Evolutionary conservation across 2,888 invertebrate genomes (phyloP).

Genomic region (Oscheius sp.): DNA sequence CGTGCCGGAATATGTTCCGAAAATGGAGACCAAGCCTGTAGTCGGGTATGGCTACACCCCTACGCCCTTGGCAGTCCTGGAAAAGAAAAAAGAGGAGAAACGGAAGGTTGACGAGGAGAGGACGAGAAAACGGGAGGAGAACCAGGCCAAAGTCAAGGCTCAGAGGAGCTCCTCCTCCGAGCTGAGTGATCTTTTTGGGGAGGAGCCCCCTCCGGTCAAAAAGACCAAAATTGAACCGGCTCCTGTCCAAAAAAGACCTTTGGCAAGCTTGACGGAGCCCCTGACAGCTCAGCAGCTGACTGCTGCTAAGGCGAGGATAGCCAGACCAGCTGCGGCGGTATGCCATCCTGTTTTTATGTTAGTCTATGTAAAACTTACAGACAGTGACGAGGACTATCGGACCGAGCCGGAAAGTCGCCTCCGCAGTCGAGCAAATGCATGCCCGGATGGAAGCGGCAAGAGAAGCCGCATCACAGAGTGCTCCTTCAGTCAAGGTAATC

Average conservation of each 20-base stretch:
- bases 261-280: background rate
- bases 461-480: conserved; percentile 6
- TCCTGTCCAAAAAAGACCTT: background rate
- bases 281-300: conserved; percentile 28
- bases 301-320: conserved; percentile 30
- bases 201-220: background rate
- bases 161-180: conserved; percentile 8
- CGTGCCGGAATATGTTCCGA: background rate
- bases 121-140: conserved; percentile 8
- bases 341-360: conserved; percentile 1
- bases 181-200: conserved; percentile 28
- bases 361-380: background rate
- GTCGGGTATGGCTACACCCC: conserved; percentile 26
- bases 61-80: conserved; percentile 28
- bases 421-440: conserved; percentile 28
- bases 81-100: conserved; percentile 33
- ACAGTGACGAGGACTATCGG: background rate
- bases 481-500: background rate
- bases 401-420: conserved; percentile 7
- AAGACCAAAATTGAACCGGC: background rate
- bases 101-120: conserved; percentile 5
- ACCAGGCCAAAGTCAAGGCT: background rate
- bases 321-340: conserved; percentile 29
- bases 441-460: conserved; percentile 19
- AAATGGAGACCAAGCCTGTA: background rate